phyloP scores from a whole-genome alignment of 2,888 invertebrate genomes.

The Gerris lacustris region DNA sequence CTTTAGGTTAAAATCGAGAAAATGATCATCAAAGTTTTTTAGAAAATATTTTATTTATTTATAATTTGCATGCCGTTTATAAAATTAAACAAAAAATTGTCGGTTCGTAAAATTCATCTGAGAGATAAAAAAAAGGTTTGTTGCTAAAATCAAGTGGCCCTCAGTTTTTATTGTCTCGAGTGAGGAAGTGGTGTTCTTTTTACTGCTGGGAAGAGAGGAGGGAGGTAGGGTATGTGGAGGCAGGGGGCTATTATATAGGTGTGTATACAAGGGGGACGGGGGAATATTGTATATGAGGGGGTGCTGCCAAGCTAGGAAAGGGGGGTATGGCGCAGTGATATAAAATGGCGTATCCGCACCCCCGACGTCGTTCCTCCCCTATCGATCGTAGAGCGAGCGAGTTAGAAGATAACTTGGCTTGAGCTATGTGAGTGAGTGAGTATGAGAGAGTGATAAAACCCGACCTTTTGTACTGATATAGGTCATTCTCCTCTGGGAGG shows the following conservation, averaged over 20 bases:
- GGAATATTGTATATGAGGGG: not conserved
- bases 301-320: not conserved
- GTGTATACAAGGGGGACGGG: not conserved
- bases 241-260: not conserved
- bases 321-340: constrained; percentile 9
- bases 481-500: constrained; percentile 7
- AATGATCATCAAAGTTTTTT: too few species aligned
- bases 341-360: constrained; percentile 12
- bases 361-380: not conserved
- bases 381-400: not conserved
- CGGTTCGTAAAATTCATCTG: too few species aligned
- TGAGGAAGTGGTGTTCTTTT: not conserved
- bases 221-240: not conserved
- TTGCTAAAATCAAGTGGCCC: too few species aligned
- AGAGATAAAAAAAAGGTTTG: too few species aligned
- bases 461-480: constrained; percentile 9
- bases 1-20: too few species aligned
- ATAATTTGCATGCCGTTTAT: too few species aligned
- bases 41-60: too few species aligned
- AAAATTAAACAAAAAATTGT: too few species aligned
- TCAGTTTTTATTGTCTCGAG: not conserved
- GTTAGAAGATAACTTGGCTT: not conserved
- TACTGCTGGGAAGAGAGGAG: not conserved
- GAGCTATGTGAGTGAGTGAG: too few species aligned
- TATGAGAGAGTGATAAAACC: not conserved